These are phyloP conservation scores for Sphaerophoria taeniata DNA, from an alignment of 2,888 invertebrate genomes.

Conservation along the genomic window DNA sequence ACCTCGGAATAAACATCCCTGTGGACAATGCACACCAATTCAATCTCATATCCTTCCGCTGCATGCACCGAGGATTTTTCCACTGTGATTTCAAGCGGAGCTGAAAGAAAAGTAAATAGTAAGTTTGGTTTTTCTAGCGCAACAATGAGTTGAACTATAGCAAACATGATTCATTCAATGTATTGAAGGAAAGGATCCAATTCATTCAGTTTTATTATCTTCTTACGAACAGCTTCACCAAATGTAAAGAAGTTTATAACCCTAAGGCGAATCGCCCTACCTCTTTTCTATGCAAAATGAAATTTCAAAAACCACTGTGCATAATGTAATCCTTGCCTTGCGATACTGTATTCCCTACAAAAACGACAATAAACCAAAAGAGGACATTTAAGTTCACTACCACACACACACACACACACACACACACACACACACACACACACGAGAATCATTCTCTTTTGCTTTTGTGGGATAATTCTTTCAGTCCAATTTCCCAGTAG, in stretches of 20 bases:
- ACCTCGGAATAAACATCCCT: conserved; percentile 85
- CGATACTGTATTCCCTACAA: too few relatives aligned
- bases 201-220: conserved; percentile 68
- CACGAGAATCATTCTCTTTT: conserved; percentile 3
- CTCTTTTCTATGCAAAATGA: conserved; percentile 48
- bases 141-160: neutral
- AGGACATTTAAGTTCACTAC: conserved; percentile 12
- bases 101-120: conserved; percentile 80
- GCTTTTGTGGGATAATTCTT: conserved; percentile 54
- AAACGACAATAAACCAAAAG: neutral
- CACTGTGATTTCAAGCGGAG: conserved; percentile 87
- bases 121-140: conserved; percentile 28
- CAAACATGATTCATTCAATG: conserved; percentile 59
- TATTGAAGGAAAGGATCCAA: neutral
- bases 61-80: conserved; percentile 85
- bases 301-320: conserved; percentile 69
- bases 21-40: conserved; percentile 86
- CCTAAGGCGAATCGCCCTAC: conserved; percentile 30
- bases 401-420: conserved; percentile 17
- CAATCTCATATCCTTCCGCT: conserved; percentile 86
- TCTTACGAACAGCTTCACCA: conserved; percentile 4
- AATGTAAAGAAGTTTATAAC: conserved; percentile 34
- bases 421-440: too few relatives aligned
- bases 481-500: conserved; percentile 72
- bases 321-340: conserved; percentile 63